Percentiles rank a stretch among this genome's conserved stretches.
Conservation (phyloP, 2,888 invertebrate species). For the Dryobota labecula region DNA sequence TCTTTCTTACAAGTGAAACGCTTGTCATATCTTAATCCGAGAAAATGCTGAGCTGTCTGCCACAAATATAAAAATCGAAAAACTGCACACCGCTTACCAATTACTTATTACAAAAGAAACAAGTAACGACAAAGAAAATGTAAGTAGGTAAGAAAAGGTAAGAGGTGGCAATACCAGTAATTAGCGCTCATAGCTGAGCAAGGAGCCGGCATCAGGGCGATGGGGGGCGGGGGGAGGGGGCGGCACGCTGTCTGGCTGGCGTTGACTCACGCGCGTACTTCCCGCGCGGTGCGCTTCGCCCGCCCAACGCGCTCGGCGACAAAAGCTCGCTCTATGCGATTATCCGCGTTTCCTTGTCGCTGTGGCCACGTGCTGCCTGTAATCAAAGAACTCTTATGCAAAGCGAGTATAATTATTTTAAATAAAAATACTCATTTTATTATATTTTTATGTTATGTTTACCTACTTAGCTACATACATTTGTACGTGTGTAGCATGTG, state of each 20-base stretch:
- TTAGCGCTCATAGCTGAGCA: constrained; percentile 49
- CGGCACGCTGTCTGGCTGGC: constrained; percentile 76
- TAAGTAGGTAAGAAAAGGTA: constrained; percentile 34
- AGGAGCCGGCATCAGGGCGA: constrained; percentile 20
- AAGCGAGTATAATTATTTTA: background rate
- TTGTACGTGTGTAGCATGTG: background rate
- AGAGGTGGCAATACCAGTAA: constrained; percentile 58
- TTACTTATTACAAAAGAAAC: constrained; percentile 30
- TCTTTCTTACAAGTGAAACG: background rate
- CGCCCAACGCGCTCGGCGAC: constrained; percentile 42
- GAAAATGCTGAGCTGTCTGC: constrained; percentile 1
- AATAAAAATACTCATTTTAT: background rate
- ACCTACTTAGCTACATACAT: background rate
- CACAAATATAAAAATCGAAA: constrained; percentile 5
- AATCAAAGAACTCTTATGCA: constrained; percentile 3
- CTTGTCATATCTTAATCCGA: background rate
- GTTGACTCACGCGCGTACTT: constrained; percentile 76
- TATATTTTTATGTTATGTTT: background rate
- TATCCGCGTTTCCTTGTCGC: constrained; percentile 38
- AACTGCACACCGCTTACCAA: constrained; percentile 9
- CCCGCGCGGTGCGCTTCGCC: constrained; percentile 62
- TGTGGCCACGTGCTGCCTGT: constrained; percentile 27
- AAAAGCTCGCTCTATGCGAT: constrained; percentile 33
- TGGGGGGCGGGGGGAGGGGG: constrained; percentile 55
- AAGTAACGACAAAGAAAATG: constrained; percentile 42